These are phyloP conservation scores for Acrobasis repandana DNA, from an alignment of 2,888 invertebrate genomes.

Conservation along the genomic window DNA sequence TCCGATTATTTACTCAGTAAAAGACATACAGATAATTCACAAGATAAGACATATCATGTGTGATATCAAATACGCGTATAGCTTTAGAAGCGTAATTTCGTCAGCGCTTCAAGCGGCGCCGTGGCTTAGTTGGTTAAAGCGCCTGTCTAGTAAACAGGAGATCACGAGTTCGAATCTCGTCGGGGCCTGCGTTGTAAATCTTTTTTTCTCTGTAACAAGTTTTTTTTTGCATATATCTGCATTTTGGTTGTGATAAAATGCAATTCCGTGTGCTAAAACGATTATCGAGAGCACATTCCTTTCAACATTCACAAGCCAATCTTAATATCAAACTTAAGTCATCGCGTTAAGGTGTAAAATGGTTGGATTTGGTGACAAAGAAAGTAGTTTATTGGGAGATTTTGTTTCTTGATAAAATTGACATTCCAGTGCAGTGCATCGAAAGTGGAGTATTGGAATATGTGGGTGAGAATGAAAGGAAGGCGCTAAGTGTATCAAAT, in stretches of 20 bases:
- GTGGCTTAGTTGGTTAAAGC: conserved; percentile 79
- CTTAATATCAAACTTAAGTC: not conserved
- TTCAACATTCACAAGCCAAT: not conserved
- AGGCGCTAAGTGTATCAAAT: not conserved
- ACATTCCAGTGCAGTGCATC: conserved; percentile 15
- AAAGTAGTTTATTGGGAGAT: conserved; percentile 13
- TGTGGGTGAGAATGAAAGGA: conserved; percentile 9
- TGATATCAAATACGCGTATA: not conserved
- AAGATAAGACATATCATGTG: not conserved
- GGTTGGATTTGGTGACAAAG: not conserved
- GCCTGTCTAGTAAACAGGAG: conserved; percentile 81
- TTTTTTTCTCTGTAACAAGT: not conserved
- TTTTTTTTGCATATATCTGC: conserved; percentile 13
- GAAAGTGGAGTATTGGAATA: conserved; percentile 10
- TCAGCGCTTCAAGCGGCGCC: conserved; percentile 47
- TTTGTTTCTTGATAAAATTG: conserved; percentile 14
- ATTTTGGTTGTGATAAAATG: conserved; percentile 8
- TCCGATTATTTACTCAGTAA: conserved; percentile 14
- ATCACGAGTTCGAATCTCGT: conserved; percentile 78
- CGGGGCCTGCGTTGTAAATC: conserved; percentile 55
- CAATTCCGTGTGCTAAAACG: conserved; percentile 3
- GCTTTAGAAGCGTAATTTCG: conserved; percentile 11
- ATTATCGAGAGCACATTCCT: conserved; percentile 1
- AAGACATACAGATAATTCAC: conserved; percentile 15
- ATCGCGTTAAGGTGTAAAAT: not conserved